Conservation (phyloP, 2,888 invertebrate species). For the Drosophila paracracens region DNA sequence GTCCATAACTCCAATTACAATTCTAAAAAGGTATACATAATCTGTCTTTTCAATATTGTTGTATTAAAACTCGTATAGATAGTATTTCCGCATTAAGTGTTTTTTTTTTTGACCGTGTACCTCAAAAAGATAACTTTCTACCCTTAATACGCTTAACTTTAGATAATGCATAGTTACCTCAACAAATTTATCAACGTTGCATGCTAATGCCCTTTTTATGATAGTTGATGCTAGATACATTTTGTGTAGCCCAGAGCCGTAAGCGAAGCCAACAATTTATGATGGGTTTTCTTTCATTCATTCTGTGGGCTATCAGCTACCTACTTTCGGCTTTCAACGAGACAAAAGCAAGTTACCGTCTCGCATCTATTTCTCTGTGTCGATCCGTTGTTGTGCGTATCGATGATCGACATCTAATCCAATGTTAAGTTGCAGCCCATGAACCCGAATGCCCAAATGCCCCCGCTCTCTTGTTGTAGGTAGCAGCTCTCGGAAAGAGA, state of each 20-base stretch:
- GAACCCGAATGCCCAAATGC: slow-evolving; percentile 47
- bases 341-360: slow-evolving; percentile 35
- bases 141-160: slow-evolving; percentile 49
- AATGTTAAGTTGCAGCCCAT: slow-evolving; percentile 62
- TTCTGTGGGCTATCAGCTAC: slow-evolving; percentile 41
- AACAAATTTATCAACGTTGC: slow-evolving; percentile 46
- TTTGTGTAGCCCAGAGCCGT: slow-evolving; percentile 11
- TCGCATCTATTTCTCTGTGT: slow-evolving; percentile 24
- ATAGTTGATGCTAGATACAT: slow-evolving; percentile 23
- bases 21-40: not conserved
- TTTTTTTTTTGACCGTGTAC: not conserved
- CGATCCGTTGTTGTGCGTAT: slow-evolving; percentile 48
- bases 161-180: slow-evolving; percentile 34
- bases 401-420: slow-evolving; percentile 77
- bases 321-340: slow-evolving; percentile 48
- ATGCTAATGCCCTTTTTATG: slow-evolving; percentile 59
- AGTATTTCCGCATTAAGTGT: slow-evolving; percentile 10
- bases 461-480: slow-evolving; percentile 22
- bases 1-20: not conserved
- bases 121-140: slow-evolving; percentile 28
- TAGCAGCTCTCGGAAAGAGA: slow-evolving; percentile 17
- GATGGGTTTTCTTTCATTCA: slow-evolving; percentile 40
- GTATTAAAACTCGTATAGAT: not conserved
- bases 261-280: slow-evolving; percentile 66
- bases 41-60: not conserved